These are phyloP conservation scores for Cyprinodon variegatus DNA, from an alignment of 2,113 vertebrate species.

Conservation along the genomic window DNA sequence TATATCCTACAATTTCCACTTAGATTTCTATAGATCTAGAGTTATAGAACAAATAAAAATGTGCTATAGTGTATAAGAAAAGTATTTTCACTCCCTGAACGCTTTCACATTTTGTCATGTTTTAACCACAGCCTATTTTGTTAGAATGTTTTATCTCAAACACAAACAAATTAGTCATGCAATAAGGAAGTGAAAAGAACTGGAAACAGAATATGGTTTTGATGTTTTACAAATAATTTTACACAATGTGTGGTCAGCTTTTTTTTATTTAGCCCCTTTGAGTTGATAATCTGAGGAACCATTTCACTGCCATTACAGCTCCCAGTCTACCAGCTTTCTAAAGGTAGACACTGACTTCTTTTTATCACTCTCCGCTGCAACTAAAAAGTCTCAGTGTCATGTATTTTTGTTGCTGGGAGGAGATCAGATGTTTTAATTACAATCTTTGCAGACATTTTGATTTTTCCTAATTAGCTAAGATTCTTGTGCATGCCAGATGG, in stretches of 20 bases:
- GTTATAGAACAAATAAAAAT: no score
- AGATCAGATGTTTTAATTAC: constrained; percentile 7
- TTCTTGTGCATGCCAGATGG: constrained; percentile 52
- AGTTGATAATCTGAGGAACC: not conserved
- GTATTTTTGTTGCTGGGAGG: not conserved
- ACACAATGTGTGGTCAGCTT: not conserved
- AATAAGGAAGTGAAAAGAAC: no score
- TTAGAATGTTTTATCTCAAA: no score
- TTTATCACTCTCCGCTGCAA: constrained; percentile 38
- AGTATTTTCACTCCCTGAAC: no score
- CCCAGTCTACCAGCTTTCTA: not conserved
- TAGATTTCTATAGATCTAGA: no score
- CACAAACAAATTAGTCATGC: no score
- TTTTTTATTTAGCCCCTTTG: not conserved
- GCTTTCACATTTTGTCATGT: no score
- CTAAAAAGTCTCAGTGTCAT: constrained; percentile 7
- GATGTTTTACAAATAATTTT: not conserved
- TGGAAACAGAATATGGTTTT: no score
- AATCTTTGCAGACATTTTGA: constrained; percentile 2
- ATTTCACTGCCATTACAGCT: not conserved
- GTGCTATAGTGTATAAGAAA: no score
- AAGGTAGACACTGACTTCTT: not conserved
- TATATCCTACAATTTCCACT: no score
- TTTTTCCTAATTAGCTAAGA: constrained; percentile 50
- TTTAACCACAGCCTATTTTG: no score